Base-by-base conservation (phyloP, 2,888 invertebrate genomes). In the Atethmia centrago region DNA sequence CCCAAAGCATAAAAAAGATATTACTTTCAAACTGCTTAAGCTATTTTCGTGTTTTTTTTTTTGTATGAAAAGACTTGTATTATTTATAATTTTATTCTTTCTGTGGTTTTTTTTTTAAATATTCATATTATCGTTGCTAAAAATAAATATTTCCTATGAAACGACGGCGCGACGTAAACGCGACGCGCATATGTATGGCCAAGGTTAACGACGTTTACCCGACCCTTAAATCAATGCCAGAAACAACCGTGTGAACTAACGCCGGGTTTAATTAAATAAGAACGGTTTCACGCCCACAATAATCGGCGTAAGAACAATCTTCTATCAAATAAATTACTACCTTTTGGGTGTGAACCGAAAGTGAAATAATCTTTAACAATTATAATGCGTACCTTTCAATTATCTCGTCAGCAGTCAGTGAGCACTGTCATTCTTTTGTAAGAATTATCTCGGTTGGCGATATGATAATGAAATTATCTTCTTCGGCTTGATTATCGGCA, bases 331-430 rank as follows among this genome's bases (percentile, higher is more conserved):
- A 86, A 89, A 90, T 89, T 87, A 83, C 73, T 82, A 68, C 71
- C 65, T 79, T 85, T 82, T 75, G 71, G 79, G 86, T 86, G 90
- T 78, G 87, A 91, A 90, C 84, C 75, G 89, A 91, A 90, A 91
- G 90, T 87, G 88, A 90, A 90, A 88, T 85, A 84, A 87, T 84
- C 71, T 82, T 80, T 84, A 83, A 80, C 81, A 85, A 85, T 87
- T 85, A 85, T 59, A 84, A 76, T 66, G 65, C 21, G 47, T 80
- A 85, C 70, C 79, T 77, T 76, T 75, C 65, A 87, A 86, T 86
- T 85, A 85, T 67, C 73, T 85, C 74, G 67, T 85, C 83, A 73
- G 73, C 77, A 68, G 59, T 74, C 55, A 65, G 49, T 45, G 63
- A 53, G 62, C 36, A 58, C 58, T 42, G 59, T 84, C 61, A 71